Base-by-base conservation (phyloP, 2,888 invertebrate species). In the Pristionchus fissidentatus region DNA sequence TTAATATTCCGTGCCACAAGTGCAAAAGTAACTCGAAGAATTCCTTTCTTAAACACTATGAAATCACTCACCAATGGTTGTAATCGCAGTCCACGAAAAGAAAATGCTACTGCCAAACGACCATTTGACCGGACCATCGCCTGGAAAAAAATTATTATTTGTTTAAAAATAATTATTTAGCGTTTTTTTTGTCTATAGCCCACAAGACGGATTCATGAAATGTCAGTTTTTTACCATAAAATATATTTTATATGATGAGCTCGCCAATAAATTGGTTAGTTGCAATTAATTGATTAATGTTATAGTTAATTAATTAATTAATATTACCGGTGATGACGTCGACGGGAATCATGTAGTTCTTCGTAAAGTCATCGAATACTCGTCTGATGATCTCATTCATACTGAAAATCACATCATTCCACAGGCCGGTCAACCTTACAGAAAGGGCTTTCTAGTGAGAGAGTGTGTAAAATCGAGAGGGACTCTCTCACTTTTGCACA, bases 11-110 rank as follows among this genome's bases (percentile, higher is more conserved):
- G 49, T 15, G 10, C 49, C 10, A 49, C 13, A 49, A 19, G 19
- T 19, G 13, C 10, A 49, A 49, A 19, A 49, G 10, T 19, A 49
- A 49, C 10, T 19, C 19, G 19, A 15, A 49, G 19, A 49, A 19
- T 15, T 49, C 49, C 13, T 15, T 15, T 10, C 10, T 49, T 19
- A 57, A 57, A 57, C 5, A 57, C 22, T 26, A 15, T n/a, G 10
- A 19, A 43, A 75, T 26, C 4, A 38, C 80, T 22, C 0, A 91
- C 92, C 92, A 46, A 92, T 92, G 26, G 92, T 92, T 13, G 92
- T 92, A 84, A 92, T 92, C 32, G 92, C 91, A 19, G 92, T 92
- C 90, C 91, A 92, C 8, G 92, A 91, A 85, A 92, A 92, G 88
- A 92, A 92, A 15, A 92, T 88, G 84, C 89, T 89, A 32, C 91